A percentile compares a stretch with the other conserved stretches of the same genome.
Evolutionary conservation across 1,140 invertebrate genomes (phyloP).

Genomic region (Colletes latitarsis): DNA sequence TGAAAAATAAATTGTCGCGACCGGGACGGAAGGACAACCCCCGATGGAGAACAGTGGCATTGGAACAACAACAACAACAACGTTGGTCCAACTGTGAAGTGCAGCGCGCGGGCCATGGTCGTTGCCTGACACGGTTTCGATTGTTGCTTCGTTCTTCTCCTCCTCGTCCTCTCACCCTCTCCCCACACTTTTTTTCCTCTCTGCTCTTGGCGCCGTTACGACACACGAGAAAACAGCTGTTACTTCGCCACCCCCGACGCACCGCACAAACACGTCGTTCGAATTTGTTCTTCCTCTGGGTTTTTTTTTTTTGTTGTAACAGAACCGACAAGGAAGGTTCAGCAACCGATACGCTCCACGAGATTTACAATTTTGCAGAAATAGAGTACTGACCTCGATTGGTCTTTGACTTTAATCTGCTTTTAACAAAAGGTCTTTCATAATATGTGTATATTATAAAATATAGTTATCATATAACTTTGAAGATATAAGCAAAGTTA

Average conservation of each 20-base stretch:
- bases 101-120: conserved; percentile 58
- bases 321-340: too few relatives aligned
- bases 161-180: conserved; percentile 32
- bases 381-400: too few relatives aligned
- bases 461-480: too few relatives aligned
- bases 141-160: conserved; percentile 64
- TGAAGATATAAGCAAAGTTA: too few relatives aligned
- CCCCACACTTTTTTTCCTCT: conserved; percentile 56
- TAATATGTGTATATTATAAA: too few relatives aligned
- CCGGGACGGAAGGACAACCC: conserved; percentile 22
- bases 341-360: too few relatives aligned
- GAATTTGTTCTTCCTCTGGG: conserved; percentile 43
- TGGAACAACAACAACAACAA: conserved; percentile 62
- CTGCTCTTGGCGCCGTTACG: conserved; percentile 47
- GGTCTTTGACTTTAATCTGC: too few relatives aligned
- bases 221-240: conserved; percentile 70
- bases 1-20: conserved; percentile 12
- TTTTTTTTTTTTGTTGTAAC: too few relatives aligned
- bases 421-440: too few relatives aligned
- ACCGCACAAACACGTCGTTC: conserved; percentile 54
- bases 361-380: too few relatives aligned
- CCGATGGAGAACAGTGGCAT: conserved; percentile 54
- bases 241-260: conserved; percentile 43
- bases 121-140: conserved; percentile 67
- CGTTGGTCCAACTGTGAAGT: conserved; percentile 49